Base-by-base conservation (phyloP, 2,113 vertebrate genomes). In the Xenus cinereus region DNA sequence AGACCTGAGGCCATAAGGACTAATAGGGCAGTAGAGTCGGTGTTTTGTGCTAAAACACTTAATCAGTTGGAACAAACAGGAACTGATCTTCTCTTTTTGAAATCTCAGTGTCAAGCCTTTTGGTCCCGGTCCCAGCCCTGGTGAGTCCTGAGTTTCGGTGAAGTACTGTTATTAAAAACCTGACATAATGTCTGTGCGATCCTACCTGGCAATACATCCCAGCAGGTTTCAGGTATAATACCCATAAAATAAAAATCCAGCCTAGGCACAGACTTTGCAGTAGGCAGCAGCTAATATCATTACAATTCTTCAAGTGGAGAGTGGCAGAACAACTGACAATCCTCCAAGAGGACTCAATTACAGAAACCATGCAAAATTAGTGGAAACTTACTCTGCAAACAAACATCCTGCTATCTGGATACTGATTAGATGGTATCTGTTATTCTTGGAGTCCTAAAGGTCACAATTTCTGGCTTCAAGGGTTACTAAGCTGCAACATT, bases 401-500 rank as follows among this genome's bases (percentile, higher is more conserved):
- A 95, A 96, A 93, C 94, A 95, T 93, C 69, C 91, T 96, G 95
- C 95, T 97, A 95, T 95, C 94, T 96, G 89, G 97, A 94, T 86
- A 94, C 96, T 95, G 95, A 95, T 96, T 96, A 97, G 95, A 96
- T 94, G 88, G 86, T 72, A 95, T 96, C 92, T 96, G 95, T 80
- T 87, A 93, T 79, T 96, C 90, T 8, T 54, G 85, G 87, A 95
- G 95, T 93, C 96, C 88, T 95, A 96, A 95, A 96, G 95, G 94
- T 96, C 95, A 94, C 92, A 93, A 95, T 97, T 97, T 97, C 96
- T 96, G 95, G 91, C 95, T 97, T 97, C 96, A 97, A 95, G 96
- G 97, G 82, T 95, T 96, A 95, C 93, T 95, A 88, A 94, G 90
- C 96, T 92, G 82, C 95, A 97, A 95, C 94, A 95, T 94, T 96